Evolutionary conservation across 2,797 vertebrate species (phyloP).

Genomic region (Hemitrygon akajei): DNA sequence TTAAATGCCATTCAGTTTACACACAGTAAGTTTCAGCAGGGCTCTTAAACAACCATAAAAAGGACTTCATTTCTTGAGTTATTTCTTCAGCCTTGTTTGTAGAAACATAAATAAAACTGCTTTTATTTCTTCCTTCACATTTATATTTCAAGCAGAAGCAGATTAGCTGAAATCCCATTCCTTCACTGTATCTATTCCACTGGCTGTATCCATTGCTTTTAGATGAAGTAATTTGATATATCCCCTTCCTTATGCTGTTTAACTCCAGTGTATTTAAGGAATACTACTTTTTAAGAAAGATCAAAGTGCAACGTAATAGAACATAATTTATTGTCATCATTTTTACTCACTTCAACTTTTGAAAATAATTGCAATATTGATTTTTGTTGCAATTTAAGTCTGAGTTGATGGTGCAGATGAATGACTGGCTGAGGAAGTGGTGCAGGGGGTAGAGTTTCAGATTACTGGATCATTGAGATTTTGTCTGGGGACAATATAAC

Average conservation of each 20-base stretch:
- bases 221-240: not conserved
- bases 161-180: not conserved
- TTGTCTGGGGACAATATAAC: no score
- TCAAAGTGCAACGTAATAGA: not conserved
- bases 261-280: not conserved
- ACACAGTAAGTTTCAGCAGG: not conserved
- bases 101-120: not conserved
- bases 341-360: not conserved
- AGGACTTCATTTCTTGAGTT: not conserved
- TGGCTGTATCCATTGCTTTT: not conserved
- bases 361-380: not conserved
- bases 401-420: no score
- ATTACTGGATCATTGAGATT: no score
- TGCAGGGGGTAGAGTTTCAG: no score
- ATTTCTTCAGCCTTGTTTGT: conserved; percentile 5
- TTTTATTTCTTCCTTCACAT: not conserved
- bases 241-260: not conserved
- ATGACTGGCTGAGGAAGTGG: no score
- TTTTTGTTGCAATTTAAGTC: no score
- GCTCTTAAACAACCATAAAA: not conserved
- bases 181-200: not conserved
- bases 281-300: not conserved
- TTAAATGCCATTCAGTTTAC: not conserved
- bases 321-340: not conserved
- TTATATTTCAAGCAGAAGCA: not conserved